These are phyloP conservation scores for Gila orcuttii DNA, from an alignment of 2,113 vertebrate species.

Conservation along the genomic window DNA sequence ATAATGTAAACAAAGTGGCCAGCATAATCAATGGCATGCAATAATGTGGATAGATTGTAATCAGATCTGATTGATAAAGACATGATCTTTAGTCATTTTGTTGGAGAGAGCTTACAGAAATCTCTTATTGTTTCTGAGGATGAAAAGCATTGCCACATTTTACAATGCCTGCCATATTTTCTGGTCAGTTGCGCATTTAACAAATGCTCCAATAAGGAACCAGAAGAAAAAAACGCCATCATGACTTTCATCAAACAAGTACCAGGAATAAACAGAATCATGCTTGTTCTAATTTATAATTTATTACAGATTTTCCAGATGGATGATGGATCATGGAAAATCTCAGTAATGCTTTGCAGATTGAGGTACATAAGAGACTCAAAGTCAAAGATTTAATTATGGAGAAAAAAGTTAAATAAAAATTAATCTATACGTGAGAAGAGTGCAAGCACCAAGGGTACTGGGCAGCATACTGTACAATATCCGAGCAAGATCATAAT, in stretches of 20 bases:
- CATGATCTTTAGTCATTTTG: background rate
- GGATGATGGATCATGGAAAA: background rate
- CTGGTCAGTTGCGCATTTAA: background rate
- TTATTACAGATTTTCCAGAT: slow-evolving; percentile 24
- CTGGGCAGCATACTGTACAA: background rate
- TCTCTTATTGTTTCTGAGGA: background rate
- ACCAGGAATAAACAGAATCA: background rate
- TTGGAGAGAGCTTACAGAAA: background rate
- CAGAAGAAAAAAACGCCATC: background rate
- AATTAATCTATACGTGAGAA: background rate
- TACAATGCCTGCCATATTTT: slow-evolving; percentile 10
- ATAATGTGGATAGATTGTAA: background rate
- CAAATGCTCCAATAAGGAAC: background rate
- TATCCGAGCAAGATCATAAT: slow-evolving; percentile 20
- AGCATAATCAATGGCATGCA: background rate
- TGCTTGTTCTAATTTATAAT: background rate
- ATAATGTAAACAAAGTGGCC: background rate
- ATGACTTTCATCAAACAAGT: background rate
- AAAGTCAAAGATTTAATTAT: background rate
- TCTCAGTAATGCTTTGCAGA: background rate
- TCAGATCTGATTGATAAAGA: slow-evolving; percentile 15
- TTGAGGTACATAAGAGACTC: background rate
- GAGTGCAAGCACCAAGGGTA: background rate
- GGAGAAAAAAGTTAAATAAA: slow-evolving; percentile 9
- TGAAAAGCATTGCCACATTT: slow-evolving; percentile 22